Percentiles rank a stretch among this genome's conserved stretches.
These are phyloP conservation scores for Oscheius sp. DNA, from an alignment of 2,888 invertebrate species.

Conservation along the genomic window DNA sequence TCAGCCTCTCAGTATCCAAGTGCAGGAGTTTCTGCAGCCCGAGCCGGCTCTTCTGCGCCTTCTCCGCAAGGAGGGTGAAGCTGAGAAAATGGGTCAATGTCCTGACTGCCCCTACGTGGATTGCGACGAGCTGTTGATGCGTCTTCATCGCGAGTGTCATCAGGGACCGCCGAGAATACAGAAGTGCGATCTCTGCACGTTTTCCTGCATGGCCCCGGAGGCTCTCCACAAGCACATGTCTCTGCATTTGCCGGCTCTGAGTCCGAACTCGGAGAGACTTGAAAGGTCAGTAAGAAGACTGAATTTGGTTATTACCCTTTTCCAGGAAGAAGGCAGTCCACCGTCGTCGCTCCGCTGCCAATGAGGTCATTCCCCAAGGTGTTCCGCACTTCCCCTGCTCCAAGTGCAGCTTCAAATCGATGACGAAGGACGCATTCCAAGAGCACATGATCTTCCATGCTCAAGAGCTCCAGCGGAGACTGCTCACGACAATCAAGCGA, in stretches of 20 bases:
- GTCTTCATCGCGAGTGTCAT: constrained; percentile 51
- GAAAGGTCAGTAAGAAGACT: constrained; percentile 17
- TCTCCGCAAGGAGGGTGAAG: constrained; percentile 1
- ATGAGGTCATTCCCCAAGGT: constrained; percentile 52
- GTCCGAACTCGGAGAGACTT: constrained; percentile 27
- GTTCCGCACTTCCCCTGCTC: constrained; percentile 51
- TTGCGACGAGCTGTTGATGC: constrained; percentile 36
- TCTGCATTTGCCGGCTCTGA: constrained; percentile 46
- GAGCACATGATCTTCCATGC: constrained; percentile 59
- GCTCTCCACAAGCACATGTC: constrained; percentile 51
- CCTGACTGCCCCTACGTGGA: constrained; percentile 49
- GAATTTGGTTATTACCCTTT: background rate
- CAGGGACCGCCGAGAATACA: constrained; percentile 42
- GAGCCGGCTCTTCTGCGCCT: constrained; percentile 18
- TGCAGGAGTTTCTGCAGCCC: background rate
- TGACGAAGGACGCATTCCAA: constrained; percentile 41
- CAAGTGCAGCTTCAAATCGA: constrained; percentile 54
- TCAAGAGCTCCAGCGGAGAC: constrained; percentile 51
- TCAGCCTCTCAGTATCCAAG: constrained; percentile 23
- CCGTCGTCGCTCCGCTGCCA: constrained; percentile 24
- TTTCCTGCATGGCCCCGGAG: constrained; percentile 48
- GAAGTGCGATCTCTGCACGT: constrained; percentile 53
- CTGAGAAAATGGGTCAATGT: constrained; percentile 35
- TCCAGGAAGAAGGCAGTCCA: constrained; percentile 19
- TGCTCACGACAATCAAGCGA: constrained; percentile 58